A percentile compares a stretch with the other conserved stretches of the same genome.
phyloP scores from a whole-genome alignment of 2,113 vertebrate species.

The Tylochromis polylepis region DNA sequence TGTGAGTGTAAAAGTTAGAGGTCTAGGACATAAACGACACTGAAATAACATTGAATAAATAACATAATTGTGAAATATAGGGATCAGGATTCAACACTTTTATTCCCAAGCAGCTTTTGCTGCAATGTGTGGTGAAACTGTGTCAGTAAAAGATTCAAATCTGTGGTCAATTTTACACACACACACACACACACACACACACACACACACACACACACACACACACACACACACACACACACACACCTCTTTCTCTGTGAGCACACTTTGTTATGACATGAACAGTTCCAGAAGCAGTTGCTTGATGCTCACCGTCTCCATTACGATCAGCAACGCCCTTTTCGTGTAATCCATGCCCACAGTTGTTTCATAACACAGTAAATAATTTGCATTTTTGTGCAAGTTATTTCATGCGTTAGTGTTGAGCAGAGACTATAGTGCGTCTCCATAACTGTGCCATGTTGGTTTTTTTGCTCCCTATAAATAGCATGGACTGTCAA shows the following conservation, averaged over 20 bases:
- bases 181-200: no score
- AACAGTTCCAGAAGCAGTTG: not conserved
- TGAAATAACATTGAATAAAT: not conserved
- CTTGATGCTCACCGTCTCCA: not conserved
- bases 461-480: not conserved
- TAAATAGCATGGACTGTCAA: not conserved
- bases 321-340: not conserved
- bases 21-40: not conserved
- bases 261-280: not conserved
- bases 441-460: not conserved
- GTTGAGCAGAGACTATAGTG: not conserved
- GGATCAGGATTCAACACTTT: not conserved
- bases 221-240: no score
- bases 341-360: not conserved
- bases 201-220: no score
- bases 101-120: not conserved
- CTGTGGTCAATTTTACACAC: not conserved
- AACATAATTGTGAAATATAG: not conserved
- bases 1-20: not conserved
- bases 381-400: not conserved
- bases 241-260: not conserved
- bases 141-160: not conserved
- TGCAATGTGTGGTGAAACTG: not conserved
- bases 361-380: not conserved
- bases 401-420: not conserved